Percentiles rank a stretch among this genome's conserved stretches.
These are phyloP conservation scores for Aramus guarauna DNA, from an alignment of 2,113 vertebrate species.

Conservation along the genomic window DNA sequence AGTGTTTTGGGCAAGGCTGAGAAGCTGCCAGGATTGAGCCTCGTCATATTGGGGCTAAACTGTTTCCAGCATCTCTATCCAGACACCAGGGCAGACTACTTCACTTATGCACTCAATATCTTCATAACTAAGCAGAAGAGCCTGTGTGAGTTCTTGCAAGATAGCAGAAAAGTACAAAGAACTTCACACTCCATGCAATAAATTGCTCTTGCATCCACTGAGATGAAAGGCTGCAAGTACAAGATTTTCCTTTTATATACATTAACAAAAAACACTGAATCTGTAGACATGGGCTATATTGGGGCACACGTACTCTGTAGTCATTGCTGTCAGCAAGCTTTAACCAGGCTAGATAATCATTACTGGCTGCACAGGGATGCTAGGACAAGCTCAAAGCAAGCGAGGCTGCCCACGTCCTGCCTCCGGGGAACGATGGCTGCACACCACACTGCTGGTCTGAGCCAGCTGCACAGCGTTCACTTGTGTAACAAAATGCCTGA, in stretches of 20 bases:
- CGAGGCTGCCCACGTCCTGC: neutral
- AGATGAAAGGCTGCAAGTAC: constrained; percentile 61
- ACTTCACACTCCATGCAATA: neutral
- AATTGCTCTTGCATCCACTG: constrained; percentile 31
- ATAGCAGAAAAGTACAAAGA: constrained; percentile 58
- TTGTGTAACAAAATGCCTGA: neutral
- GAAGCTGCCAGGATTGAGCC: neutral
- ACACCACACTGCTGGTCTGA: neutral
- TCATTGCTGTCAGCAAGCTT: constrained; percentile 21
- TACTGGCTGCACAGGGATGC: neutral
- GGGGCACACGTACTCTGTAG: neutral
- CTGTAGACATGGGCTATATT: neutral
- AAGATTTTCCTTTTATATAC: constrained; percentile 59
- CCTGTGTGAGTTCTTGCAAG: constrained; percentile 47
- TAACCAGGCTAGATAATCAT: neutral
- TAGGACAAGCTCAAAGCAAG: neutral
- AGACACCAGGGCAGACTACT: neutral
- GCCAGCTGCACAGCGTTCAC: neutral
- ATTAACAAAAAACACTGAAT: constrained; percentile 47
- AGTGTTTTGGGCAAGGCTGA: neutral
- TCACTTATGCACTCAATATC: neutral
- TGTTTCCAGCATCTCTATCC: neutral
- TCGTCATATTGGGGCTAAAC: neutral
- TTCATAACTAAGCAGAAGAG: constrained; percentile 41
- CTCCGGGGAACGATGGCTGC: neutral